phyloP scores from a whole-genome alignment of 2,113 vertebrate species.

The Synodontis membranacea region DNA sequence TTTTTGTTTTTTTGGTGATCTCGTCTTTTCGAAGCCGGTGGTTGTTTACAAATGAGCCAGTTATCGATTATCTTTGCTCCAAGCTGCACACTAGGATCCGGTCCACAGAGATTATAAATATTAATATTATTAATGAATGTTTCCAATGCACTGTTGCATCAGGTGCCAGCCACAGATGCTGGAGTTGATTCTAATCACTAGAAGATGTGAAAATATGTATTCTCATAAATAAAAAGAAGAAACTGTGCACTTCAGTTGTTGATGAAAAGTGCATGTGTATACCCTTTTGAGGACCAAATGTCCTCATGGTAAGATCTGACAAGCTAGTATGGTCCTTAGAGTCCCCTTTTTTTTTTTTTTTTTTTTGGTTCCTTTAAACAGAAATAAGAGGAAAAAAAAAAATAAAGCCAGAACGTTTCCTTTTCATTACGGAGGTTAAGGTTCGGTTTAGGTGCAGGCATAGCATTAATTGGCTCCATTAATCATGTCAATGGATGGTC shows the following conservation, averaged over 20 bases:
- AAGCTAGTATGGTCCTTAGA: too few species aligned
- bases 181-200: conserved; percentile 45
- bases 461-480: too few species aligned
- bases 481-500: too few species aligned
- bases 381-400: too few species aligned
- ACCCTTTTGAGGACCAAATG: too few species aligned
- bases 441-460: too few species aligned
- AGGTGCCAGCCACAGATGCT: conserved; percentile 44
- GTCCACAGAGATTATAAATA: conserved; percentile 44
- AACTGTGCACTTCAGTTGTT: background rate
- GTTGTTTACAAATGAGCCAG: conserved; percentile 31
- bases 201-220: conserved; percentile 42
- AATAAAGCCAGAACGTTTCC: too few species aligned
- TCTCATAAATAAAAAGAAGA: conserved; percentile 29
- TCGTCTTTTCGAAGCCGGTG: conserved; percentile 8
- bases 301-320: too few species aligned
- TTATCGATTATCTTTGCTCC: conserved; percentile 32
- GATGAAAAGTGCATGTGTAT: too few species aligned
- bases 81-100: conserved; percentile 36
- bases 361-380: too few species aligned
- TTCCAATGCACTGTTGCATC: conserved; percentile 40
- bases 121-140: conserved; percentile 44
- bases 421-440: too few species aligned
- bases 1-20: background rate
- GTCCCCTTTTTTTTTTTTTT: too few species aligned